These are phyloP conservation scores for Noctilio leporinus DNA, from an alignment of 2,113 vertebrate species.

Conservation along the genomic window DNA sequence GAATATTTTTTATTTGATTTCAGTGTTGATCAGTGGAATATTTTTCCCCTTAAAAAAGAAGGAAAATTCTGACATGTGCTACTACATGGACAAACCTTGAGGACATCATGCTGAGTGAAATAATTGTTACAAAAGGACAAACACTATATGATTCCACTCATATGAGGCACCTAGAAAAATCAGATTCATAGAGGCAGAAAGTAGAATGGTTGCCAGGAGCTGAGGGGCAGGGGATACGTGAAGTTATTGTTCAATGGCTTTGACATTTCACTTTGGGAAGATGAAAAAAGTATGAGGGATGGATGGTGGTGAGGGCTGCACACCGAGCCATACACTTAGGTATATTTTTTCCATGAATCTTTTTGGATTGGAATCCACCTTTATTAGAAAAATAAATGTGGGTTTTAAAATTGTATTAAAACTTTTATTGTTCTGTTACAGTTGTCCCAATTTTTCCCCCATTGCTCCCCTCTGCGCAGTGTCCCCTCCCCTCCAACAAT, in stretches of 20 bases:
- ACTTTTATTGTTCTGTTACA: no score
- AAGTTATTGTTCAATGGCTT: neutral
- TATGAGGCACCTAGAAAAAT: neutral
- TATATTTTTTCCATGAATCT: no score
- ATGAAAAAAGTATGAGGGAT: neutral
- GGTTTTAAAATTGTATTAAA: no score
- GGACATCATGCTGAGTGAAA: neutral
- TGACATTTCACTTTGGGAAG: neutral
- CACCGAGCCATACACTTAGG: no score
- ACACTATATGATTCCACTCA: neutral
- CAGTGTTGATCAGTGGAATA: no score
- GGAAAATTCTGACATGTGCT: neutral
- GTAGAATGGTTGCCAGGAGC: neutral
- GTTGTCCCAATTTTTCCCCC: no score
- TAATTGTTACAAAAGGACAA: neutral
- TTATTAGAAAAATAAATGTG: no score
- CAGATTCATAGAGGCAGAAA: neutral
- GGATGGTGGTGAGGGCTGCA: neutral
- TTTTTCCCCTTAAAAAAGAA: neutral
- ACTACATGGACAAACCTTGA: neutral
- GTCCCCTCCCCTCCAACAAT: no score
- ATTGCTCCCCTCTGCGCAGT: no score
- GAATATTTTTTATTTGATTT: no score
- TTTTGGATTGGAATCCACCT: no score
- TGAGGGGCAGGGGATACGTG: neutral